phyloP scores from a whole-genome alignment of 2,797 vertebrate genomes.

The Artibeus jamaicensis region DNA sequence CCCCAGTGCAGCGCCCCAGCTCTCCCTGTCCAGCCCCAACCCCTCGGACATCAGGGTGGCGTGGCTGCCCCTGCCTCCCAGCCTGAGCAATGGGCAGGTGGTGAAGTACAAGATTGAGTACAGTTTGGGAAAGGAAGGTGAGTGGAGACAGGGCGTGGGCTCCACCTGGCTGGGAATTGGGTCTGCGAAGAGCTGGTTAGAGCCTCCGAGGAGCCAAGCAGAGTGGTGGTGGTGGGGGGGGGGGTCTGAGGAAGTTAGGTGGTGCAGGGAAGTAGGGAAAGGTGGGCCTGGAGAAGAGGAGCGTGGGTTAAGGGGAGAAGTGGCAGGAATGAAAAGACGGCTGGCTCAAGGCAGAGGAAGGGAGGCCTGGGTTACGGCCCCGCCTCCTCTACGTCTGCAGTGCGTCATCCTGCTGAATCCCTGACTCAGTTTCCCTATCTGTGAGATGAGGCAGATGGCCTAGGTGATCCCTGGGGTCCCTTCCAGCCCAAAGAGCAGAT shows the following conservation, averaged over 20 bases:
- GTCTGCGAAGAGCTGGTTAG: neutral
- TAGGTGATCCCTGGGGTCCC: neutral
- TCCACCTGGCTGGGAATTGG: neutral
- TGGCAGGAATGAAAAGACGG: neutral
- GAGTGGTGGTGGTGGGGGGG: accelerated
- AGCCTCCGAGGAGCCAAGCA: neutral
- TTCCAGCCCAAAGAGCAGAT: neutral
- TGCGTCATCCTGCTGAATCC: neutral
- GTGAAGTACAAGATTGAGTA: conserved; percentile 95
- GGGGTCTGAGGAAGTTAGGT: neutral
- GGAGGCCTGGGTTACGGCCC: neutral
- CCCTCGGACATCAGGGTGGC: conserved; percentile 92
- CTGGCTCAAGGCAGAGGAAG: neutral
- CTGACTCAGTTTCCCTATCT: neutral
- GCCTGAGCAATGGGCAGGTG: conserved; percentile 91
- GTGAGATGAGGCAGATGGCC: neutral
- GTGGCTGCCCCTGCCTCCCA: conserved; percentile 91
- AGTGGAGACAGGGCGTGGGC: conserved; percentile 58
- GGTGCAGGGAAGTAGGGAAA: neutral
- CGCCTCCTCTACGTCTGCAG: neutral
- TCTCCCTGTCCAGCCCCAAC: conserved; percentile 92
- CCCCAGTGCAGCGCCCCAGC: conserved; percentile 92
- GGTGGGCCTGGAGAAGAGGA: neutral
- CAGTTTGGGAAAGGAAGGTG: conserved; percentile 90
- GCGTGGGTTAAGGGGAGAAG: neutral